A percentile compares a stretch with the other conserved stretches of the same genome.
phyloP scores from a whole-genome alignment of 2,888 invertebrate species.

The Pandemis corylana region DNA sequence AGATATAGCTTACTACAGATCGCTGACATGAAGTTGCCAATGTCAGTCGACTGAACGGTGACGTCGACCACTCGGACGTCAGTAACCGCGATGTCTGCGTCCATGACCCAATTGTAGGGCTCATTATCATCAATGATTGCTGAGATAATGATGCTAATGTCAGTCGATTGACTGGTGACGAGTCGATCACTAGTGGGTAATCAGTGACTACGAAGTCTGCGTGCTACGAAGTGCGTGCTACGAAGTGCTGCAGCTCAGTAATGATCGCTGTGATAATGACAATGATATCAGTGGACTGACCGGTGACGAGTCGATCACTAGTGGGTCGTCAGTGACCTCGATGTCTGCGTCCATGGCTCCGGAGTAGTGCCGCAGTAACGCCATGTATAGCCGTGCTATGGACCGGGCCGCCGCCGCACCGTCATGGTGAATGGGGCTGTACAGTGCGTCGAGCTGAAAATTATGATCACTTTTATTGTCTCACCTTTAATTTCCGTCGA shows the following conservation, averaged over 20 bases:
- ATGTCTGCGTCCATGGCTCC: constrained; percentile 62
- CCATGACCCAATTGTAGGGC: no score
- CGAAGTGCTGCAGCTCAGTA: no score
- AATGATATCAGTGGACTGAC: constrained; percentile 47
- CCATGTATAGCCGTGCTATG: constrained; percentile 65
- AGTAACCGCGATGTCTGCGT: no score
- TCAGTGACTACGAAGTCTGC: no score
- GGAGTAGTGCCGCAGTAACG: constrained; percentile 68
- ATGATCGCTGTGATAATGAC: not conserved
- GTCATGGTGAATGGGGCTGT: constrained; percentile 72
- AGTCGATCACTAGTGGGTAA: constrained; percentile 60
- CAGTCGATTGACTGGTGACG: constrained; percentile 56
- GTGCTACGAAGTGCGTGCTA: no score
- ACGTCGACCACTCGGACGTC: constrained; percentile 10
- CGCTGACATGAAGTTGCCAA: no score
- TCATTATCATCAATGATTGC: no score
- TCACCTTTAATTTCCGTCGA: no score
- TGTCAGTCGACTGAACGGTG: constrained; percentile 44
- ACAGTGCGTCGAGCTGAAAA: constrained; percentile 63
- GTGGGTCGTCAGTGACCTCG: constrained; percentile 66
- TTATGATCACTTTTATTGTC: not conserved
- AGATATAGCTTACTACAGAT: no score
- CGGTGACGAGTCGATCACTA: constrained; percentile 65
- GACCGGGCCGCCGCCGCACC: constrained; percentile 66
- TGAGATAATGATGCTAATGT: not conserved